These are phyloP conservation scores for Boulengerochromis microlepis DNA, from an alignment of 2,113 vertebrate species.

Conservation along the genomic window DNA sequence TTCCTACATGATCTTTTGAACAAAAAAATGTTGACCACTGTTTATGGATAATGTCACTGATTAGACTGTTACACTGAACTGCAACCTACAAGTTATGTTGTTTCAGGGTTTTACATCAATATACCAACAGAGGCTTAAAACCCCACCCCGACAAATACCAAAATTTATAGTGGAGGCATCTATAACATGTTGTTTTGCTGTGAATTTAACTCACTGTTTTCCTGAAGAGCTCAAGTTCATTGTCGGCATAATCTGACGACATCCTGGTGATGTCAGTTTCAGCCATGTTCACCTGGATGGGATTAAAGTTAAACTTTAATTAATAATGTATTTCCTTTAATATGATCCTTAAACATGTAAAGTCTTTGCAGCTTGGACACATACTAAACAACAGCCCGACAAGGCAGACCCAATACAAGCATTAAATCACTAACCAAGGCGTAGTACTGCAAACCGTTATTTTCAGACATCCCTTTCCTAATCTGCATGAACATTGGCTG, in stretches of 20 bases:
- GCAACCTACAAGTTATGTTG: background rate
- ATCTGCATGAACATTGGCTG: constrained; percentile 90
- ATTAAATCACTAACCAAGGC: constrained; percentile 75
- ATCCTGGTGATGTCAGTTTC: constrained; percentile 87
- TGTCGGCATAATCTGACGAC: constrained; percentile 90
- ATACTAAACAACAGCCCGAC: background rate
- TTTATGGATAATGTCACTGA: background rate
- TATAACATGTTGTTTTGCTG: background rate
- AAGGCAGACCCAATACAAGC: background rate
- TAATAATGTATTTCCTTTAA: background rate
- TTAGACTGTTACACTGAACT: background rate
- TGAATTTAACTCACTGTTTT: constrained; percentile 79
- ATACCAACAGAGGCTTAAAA: background rate
- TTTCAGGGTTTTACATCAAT: background rate
- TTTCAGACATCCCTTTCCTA: constrained; percentile 82
- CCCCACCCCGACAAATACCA: background rate
- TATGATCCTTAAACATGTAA: background rate
- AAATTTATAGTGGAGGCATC: background rate
- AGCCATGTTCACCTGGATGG: constrained; percentile 83
- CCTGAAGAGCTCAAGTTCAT: constrained; percentile 90
- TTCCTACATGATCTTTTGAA: background rate
- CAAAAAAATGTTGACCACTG: background rate
- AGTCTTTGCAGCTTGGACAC: background rate
- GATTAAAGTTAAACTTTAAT: background rate
- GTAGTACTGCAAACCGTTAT: constrained; percentile 76